A percentile compares a stretch with the other conserved stretches of the same genome.
These are phyloP conservation scores for Amblyopsis hoosieri DNA, from an alignment of 2,797 vertebrate species.

Conservation along the genomic window DNA sequence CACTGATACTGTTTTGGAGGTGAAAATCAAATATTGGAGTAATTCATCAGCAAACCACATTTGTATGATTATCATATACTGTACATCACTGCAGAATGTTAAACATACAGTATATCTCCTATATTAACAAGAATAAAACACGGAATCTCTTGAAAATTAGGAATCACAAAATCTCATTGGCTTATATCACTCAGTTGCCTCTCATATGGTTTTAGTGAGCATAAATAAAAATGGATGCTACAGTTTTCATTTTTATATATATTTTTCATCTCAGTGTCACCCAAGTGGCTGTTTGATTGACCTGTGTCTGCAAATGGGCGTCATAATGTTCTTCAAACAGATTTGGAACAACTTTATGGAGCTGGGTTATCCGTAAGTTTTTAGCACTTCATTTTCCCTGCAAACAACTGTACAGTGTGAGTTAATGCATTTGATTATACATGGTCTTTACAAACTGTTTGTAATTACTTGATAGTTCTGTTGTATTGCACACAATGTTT, in stretches of 20 bases:
- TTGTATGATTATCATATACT: no score
- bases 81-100: no score
- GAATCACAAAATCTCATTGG: no score
- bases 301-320: constrained; percentile 98
- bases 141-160: no score
- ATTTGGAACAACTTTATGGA: constrained; percentile 99
- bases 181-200: no score
- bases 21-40: neutral
- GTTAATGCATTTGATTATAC: constrained; percentile 21
- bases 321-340: constrained; percentile 99
- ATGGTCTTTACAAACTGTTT: constrained; percentile 17
- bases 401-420: neutral
- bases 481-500: constrained; percentile 4
- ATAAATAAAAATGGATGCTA: constrained; percentile 44
- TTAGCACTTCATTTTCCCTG: no score
- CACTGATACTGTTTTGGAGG: constrained; percentile 17
- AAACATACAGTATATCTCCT: no score
- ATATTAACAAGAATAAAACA: no score
- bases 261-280: constrained; percentile 84
- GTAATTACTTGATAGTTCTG: constrained; percentile 5
- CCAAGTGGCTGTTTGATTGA: constrained; percentile 98
- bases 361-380: constrained; percentile 81
- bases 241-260: constrained; percentile 15
- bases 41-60: no score
- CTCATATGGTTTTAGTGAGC: neutral